phyloP scores from a whole-genome alignment of 1,140 invertebrate species.

The Ylistrum balloti region DNA sequence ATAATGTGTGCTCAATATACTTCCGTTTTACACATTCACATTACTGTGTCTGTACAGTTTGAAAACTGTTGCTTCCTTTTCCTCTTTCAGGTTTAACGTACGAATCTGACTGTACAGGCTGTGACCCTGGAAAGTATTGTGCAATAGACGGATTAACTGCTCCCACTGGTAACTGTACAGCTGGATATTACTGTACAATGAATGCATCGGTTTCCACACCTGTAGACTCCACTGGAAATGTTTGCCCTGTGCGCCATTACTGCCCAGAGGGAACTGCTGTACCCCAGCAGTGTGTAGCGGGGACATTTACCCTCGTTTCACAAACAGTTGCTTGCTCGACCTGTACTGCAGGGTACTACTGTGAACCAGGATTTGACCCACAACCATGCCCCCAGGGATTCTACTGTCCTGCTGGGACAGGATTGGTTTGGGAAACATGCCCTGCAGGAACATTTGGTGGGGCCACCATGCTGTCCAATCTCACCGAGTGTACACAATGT shows the following conservation, averaged over 20 bases:
- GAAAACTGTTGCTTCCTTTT: conserved; percentile 34
- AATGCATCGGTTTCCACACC: conserved; percentile 68
- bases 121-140: conserved; percentile 73
- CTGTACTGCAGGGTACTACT: conserved; percentile 77
- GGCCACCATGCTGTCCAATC: conserved; percentile 72
- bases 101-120: conserved; percentile 67
- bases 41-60: no score
- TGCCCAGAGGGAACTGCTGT: conserved; percentile 72
- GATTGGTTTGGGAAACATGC: conserved; percentile 76
- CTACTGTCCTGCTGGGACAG: conserved; percentile 77
- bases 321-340: conserved; percentile 66
- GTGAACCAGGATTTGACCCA: conserved; percentile 72
- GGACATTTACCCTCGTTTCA: conserved; percentile 71
- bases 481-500: conserved; percentile 77
- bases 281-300: conserved; percentile 73
- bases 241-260: conserved; percentile 69
- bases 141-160: conserved; percentile 70
- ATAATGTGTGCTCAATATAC: no score
- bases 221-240: conserved; percentile 56
- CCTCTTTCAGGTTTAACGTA: conserved; percentile 67
- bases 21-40: no score
- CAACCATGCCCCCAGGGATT: conserved; percentile 75
- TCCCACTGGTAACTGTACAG: conserved; percentile 73
- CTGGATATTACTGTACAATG: conserved; percentile 76
- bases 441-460: conserved; percentile 77